phyloP scores from a whole-genome alignment of 2,888 invertebrate species.

The Lochmaea crataegi region DNA sequence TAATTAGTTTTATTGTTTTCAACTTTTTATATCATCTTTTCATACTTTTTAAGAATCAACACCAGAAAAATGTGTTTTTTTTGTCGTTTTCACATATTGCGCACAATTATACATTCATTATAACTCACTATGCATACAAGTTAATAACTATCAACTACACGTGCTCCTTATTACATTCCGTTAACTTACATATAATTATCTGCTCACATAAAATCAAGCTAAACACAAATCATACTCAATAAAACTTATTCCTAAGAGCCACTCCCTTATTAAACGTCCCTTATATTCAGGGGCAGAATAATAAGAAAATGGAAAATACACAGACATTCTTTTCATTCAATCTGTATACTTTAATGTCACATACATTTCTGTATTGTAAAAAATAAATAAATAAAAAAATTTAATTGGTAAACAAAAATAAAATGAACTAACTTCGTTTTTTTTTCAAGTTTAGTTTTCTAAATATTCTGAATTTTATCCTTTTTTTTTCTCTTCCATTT shows the following conservation, averaged over 20 bases:
- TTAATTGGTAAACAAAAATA: slow-evolving; percentile 14
- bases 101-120: slow-evolving; percentile 39
- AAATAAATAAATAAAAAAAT: slow-evolving; percentile 28
- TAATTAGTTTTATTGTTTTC: slow-evolving; percentile 59
- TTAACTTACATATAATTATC: slow-evolving; percentile 47
- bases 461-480: slow-evolving; percentile 21
- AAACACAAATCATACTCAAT: slow-evolving; percentile 44
- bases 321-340: slow-evolving; percentile 22
- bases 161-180: slow-evolving; percentile 53
- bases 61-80: slow-evolving; percentile 37
- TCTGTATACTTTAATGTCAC: slow-evolving; percentile 5
- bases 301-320: not conserved
- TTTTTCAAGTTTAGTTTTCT: slow-evolving; percentile 7
- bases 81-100: slow-evolving; percentile 34
- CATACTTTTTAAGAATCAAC: slow-evolving; percentile 47
- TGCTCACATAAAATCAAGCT: slow-evolving; percentile 48
- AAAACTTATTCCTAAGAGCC: slow-evolving; percentile 42
- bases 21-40: slow-evolving; percentile 59
- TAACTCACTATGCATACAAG: slow-evolving; percentile 49
- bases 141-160: slow-evolving; percentile 54
- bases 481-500: slow-evolving; percentile 13
- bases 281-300: not conserved
- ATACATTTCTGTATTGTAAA: slow-evolving; percentile 21
- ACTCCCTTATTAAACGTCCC: slow-evolving; percentile 49
- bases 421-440: slow-evolving; percentile 9